A percentile compares a stretch with the other conserved stretches of the same genome.
phyloP scores from a whole-genome alignment of 2,888 invertebrate genomes.

The Ypsolopha scabrella region DNA sequence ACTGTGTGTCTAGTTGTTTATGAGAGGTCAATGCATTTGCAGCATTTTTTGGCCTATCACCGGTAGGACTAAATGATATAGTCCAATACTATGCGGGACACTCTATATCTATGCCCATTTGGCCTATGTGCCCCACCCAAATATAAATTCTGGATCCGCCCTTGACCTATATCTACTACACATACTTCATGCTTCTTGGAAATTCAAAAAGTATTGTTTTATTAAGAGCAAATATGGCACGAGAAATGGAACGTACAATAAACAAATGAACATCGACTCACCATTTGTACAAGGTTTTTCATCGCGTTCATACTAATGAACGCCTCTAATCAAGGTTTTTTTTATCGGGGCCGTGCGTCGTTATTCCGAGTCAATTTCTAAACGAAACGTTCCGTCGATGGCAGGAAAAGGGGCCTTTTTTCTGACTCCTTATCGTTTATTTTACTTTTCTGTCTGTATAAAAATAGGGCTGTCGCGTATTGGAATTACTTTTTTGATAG shows the following conservation, averaged over 20 bases:
- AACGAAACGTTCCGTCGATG: not conserved
- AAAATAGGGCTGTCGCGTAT: not conserved
- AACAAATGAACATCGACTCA: not conserved
- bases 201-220: too few species aligned
- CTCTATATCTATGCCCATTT: too few species aligned
- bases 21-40: too few species aligned
- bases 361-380: slow-evolving; percentile 13
- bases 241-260: not conserved
- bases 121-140: too few species aligned
- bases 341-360: slow-evolving; percentile 8
- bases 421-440: slow-evolving; percentile 8
- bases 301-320: slow-evolving; percentile 13
- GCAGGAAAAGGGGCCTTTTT: not conserved
- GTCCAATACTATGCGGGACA: too few species aligned
- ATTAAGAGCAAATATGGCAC: too few species aligned
- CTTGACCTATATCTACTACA: too few species aligned
- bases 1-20: too few species aligned
- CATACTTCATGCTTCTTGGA: too few species aligned
- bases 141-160: too few species aligned
- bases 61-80: too few species aligned
- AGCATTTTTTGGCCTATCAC: too few species aligned
- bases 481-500: not conserved
- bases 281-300: not conserved
- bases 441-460: not conserved
- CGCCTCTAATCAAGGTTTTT: slow-evolving; percentile 14